Base-by-base conservation (phyloP, 2,113 vertebrate genomes). In the Miniopterus natalensis region DNA sequence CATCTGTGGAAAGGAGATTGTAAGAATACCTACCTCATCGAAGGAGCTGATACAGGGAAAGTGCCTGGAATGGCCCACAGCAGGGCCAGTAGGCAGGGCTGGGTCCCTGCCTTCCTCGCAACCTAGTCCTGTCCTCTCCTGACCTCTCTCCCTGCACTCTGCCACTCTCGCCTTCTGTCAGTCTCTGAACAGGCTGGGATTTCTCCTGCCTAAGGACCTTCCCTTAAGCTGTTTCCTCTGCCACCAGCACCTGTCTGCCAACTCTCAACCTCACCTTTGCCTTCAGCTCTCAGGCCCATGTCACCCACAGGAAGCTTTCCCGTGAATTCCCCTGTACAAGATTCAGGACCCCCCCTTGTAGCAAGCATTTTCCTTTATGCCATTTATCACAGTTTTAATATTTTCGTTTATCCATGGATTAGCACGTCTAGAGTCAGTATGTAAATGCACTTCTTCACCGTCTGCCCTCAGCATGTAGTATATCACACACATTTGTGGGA, bases 191-290 rank as follows among this genome's bases (percentile, higher is more conserved):
- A 84, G 29, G 6, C 2, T 87, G 11, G 8, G 36, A 21, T 36
- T 57, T 66, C 63, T 85, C 9, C 45, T 89, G 23, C 57, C 55
- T 7, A 0, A 42, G 23, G 66, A 31, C 21, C 4, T 29, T 21
- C 45, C 10, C 49, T 42, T 3, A 0, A 9, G 18, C 18, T 51
- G 5, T 80, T 6, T n/a, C 49, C 25, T 63, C 66, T 77, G 21
- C 42, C 14, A 1, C 1, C 2, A 83, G 27, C 12, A 1, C 6
- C 21, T 47, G 15, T 36, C 6, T 1, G 0, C 14, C 3, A 0
- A 18, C 15, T 57, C 29, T 65, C 63, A 61, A 0, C 27, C 70
- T 18, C 10, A 21, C 13, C 13, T 75, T 65, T 45, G 53, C 61
- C 9, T 29, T 87, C 61, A 65, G 77, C 42, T 73, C 10, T 31